Evolutionary conservation across 2,797 vertebrate genomes (phyloP).

Genomic region (Epinephelus awoara): DNA sequence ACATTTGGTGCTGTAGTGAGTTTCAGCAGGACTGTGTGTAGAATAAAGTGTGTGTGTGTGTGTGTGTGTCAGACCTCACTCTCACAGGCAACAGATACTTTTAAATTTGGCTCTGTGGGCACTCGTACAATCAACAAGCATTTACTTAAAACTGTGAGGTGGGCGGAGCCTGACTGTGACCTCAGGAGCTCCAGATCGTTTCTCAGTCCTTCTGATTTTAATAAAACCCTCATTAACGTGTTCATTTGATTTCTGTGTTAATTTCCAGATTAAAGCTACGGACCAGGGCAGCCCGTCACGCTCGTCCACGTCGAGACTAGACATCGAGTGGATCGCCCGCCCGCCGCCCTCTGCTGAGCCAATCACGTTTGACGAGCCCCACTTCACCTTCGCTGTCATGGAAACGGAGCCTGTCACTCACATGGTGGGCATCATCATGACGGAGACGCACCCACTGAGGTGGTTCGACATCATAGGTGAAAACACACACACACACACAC

Average conservation of each 20-base stretch:
- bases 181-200: background rate
- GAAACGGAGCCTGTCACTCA: slow-evolving; percentile 95
- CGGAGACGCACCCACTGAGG: slow-evolving; percentile 87
- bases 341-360: slow-evolving; percentile 85
- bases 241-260: background rate
- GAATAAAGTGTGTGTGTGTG: no score
- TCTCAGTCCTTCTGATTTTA: background rate
- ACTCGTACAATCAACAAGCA: no score
- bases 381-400: slow-evolving; percentile 94
- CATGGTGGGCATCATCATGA: slow-evolving; percentile 96
- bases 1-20: no score
- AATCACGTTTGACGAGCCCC: slow-evolving; percentile 91
- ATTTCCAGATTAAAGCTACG: slow-evolving; percentile 90
- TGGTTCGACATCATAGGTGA: slow-evolving; percentile 94
- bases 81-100: no score
- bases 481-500: slow-evolving; percentile 2
- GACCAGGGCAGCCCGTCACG: slow-evolving; percentile 89
- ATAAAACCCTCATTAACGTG: background rate
- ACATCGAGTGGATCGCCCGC: slow-evolving; percentile 91
- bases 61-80: no score
- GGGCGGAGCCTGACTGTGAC: background rate
- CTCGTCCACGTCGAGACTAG: slow-evolving; percentile 90
- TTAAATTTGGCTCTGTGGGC: no score
- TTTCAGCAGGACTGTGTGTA: no score
- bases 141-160: background rate